Evolutionary conservation across 2,797 vertebrate species (phyloP).

Genomic region (Cetoscarus ocellatus): DNA sequence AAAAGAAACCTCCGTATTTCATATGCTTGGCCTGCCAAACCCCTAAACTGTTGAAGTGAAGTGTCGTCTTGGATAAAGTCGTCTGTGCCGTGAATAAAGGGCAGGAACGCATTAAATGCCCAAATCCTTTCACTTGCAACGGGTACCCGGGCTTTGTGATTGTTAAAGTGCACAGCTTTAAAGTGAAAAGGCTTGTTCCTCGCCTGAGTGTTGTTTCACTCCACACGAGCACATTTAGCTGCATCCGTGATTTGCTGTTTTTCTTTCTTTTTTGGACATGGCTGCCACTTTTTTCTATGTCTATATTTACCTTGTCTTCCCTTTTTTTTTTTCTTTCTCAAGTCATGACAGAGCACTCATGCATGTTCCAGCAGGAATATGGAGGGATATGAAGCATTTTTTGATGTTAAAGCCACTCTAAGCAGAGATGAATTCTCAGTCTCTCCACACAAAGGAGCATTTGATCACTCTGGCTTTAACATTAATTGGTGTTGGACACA

Average conservation of each 20-base stretch:
- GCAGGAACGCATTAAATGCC: conserved; percentile 75
- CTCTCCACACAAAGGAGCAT: conserved; percentile 41
- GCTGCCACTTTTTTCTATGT: conserved; percentile 17
- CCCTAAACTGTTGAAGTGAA: conserved; percentile 75
- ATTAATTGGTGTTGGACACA: conserved; percentile 63
- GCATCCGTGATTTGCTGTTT: conserved; percentile 48
- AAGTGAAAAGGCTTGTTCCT: conserved; percentile 83
- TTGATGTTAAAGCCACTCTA: conserved; percentile 45
- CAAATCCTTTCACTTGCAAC: conserved; percentile 67
- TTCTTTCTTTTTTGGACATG: conserved; percentile 7
- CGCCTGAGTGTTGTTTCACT: conserved; percentile 59
- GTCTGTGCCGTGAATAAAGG: conserved; percentile 75
- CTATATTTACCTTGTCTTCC: conserved; percentile 43
- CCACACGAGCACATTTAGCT: conserved; percentile 49
- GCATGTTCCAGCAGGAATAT: neutral
- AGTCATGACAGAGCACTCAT: conserved; percentile 25
- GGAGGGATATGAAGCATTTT: conserved; percentile 19
- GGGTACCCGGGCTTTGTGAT: conserved; percentile 71
- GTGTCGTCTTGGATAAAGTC: conserved; percentile 78
- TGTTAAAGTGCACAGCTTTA: conserved; percentile 72
- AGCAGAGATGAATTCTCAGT: conserved; percentile 30
- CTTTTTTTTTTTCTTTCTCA: conserved; percentile 5
- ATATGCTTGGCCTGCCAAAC: conserved; percentile 68
- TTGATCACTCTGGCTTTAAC: conserved; percentile 60
- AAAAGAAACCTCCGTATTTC: conserved; percentile 65